Conservation (phyloP, 2,113 vertebrate species). For the Miniopterus natalensis region DNA sequence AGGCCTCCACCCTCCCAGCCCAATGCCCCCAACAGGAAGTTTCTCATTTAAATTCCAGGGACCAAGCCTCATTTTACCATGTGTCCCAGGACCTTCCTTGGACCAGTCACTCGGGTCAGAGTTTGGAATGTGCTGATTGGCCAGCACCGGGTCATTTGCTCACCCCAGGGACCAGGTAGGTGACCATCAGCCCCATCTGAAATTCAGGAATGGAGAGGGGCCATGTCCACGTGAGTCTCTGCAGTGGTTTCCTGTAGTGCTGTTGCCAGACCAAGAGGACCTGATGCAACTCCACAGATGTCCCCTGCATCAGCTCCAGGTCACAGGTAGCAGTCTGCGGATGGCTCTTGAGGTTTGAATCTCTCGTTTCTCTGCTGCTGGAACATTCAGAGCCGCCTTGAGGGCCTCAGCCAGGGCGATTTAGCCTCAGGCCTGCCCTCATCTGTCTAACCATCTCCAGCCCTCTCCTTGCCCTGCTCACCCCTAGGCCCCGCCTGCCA, state of each 20-base stretch:
- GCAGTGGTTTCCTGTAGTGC: neutral
- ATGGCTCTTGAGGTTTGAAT: neutral
- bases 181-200: neutral
- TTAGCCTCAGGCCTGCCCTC: neutral
- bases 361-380: neutral
- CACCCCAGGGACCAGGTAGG: neutral
- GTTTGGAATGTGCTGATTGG: neutral
- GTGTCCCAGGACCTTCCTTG: neutral
- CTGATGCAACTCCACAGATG: neutral
- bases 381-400: neutral
- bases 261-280: neutral
- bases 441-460: neutral
- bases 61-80: neutral
- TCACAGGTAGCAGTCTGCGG: neutral
- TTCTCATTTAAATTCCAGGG: neutral
- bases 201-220: neutral
- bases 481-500: neutral
- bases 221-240: neutral
- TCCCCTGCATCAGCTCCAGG: neutral
- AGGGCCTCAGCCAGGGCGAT: neutral
- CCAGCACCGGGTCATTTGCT: neutral
- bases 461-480: neutral
- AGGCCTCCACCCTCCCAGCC: neutral
- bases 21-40: neutral
- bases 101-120: neutral